Conservation (phyloP, 2,113 vertebrate genomes). For the Nycticryphes semicollaris region DNA sequence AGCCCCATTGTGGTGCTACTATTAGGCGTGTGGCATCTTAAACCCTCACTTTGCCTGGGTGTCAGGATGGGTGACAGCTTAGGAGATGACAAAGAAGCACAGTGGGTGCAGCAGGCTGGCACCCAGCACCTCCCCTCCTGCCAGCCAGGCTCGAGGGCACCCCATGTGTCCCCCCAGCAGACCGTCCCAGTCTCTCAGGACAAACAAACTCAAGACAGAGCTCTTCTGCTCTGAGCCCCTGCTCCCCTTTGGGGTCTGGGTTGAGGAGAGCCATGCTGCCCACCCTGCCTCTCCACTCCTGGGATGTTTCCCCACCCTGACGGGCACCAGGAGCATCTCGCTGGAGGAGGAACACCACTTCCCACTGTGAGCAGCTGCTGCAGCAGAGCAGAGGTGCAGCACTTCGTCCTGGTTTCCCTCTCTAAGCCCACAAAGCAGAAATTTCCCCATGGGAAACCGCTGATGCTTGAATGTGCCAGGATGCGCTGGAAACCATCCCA, state of each 20-base stretch:
- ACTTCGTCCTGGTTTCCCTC: constrained; percentile 35
- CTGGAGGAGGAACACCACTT: not conserved
- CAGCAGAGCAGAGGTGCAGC: constrained; percentile 2
- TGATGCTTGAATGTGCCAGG: constrained; percentile 18
- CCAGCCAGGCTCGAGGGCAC: not conserved
- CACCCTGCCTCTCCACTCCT: not conserved
- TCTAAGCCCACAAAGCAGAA: not conserved
- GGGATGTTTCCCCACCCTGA: not conserved
- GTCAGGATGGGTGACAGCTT: not conserved
- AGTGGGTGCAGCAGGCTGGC: not conserved
- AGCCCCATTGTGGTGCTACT: accelerated
- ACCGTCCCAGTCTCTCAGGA: not conserved
- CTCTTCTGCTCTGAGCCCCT: not conserved
- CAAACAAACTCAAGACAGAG: not conserved
- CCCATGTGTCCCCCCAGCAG: accelerated
- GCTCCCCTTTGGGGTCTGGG: not conserved
- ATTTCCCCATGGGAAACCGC: constrained; percentile 21
- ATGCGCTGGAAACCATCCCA: constrained; percentile 27
- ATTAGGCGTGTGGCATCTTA: not conserved
- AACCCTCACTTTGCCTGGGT: not conserved
- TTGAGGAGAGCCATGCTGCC: not conserved
- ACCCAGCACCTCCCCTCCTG: not conserved
- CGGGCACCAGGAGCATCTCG: not conserved
- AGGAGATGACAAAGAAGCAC: not conserved
- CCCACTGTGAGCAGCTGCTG: not conserved